Evolutionary conservation across 2,113 vertebrate genomes (phyloP).

Genomic region (Lophura nycthemera): DNA sequence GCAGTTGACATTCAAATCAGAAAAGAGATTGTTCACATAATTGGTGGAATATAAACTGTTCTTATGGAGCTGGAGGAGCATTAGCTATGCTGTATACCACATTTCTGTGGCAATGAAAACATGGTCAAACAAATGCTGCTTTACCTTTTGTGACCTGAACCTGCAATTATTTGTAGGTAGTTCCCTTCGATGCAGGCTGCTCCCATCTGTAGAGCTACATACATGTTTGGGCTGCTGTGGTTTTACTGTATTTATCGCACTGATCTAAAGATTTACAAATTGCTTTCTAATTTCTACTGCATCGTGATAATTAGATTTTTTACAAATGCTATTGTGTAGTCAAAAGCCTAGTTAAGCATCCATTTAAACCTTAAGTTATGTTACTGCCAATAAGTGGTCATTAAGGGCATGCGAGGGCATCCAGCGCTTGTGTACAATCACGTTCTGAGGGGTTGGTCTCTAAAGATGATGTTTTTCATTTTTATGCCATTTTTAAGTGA

Average conservation of each 20-base stretch:
- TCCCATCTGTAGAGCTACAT: neutral
- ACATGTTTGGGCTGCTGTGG: neutral
- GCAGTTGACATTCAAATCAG: neutral
- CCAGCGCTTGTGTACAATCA: neutral
- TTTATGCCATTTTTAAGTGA: constrained; percentile 11
- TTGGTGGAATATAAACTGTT: neutral
- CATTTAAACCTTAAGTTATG: constrained; percentile 62
- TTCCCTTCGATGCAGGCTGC: neutral
- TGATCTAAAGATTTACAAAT: constrained; percentile 54
- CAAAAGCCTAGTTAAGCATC: constrained; percentile 43
- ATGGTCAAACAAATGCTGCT: neutral
- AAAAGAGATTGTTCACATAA: neutral
- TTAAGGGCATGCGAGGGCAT: constrained; percentile 54
- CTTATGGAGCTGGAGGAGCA: neutral
- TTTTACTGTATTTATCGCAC: neutral
- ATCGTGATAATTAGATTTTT: constrained; percentile 55
- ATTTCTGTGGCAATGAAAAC: neutral
- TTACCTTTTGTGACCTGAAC: neutral
- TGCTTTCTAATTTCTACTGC: constrained; percentile 56
- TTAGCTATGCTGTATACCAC: neutral
- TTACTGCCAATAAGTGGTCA: constrained; percentile 62
- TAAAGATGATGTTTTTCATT: constrained; percentile 36
- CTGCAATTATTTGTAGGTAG: neutral
- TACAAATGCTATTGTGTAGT: constrained; percentile 48
- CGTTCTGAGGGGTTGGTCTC: constrained; percentile 1